These are phyloP conservation scores for Acinonyx jubatus DNA, from an alignment of 2,113 vertebrate species.

Conservation along the genomic window DNA sequence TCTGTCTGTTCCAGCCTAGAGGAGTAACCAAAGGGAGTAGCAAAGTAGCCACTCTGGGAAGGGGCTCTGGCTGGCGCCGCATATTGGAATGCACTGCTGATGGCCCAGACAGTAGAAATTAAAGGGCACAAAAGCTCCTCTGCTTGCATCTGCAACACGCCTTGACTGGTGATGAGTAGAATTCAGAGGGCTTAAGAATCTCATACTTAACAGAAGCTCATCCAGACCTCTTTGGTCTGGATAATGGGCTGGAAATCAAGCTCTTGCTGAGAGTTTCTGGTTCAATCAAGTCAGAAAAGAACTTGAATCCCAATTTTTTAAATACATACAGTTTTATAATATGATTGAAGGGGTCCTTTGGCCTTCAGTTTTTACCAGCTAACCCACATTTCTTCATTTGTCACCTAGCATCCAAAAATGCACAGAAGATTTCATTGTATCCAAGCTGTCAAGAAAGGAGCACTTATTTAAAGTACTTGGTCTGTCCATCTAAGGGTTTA, in stretches of 20 bases:
- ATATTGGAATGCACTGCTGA: background rate
- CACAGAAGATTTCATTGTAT: slow-evolving; percentile 41
- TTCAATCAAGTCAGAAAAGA: slow-evolving; percentile 78
- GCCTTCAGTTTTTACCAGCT: slow-evolving; percentile 42
- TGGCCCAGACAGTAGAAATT: slow-evolving; percentile 15
- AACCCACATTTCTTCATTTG: background rate
- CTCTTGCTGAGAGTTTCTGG: slow-evolving; percentile 70
- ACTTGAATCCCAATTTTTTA: slow-evolving; percentile 51
- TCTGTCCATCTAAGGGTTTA: background rate
- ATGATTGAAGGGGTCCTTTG: slow-evolving; percentile 60
- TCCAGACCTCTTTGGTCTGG: slow-evolving; percentile 46
- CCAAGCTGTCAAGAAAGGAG: background rate
- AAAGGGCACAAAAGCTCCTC: slow-evolving; percentile 27
- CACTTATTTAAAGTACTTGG: slow-evolving; percentile 12
- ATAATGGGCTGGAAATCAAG: slow-evolving; percentile 70
- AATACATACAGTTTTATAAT: slow-evolving; percentile 53
- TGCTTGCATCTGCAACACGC: background rate
- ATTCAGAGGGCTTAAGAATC: slow-evolving; percentile 43
- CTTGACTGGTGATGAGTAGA: slow-evolving; percentile 60
- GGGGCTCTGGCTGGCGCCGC: rapidly evolving
- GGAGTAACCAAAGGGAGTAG: background rate
- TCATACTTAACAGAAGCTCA: slow-evolving; percentile 58
- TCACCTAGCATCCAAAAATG: background rate
- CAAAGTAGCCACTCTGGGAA: background rate
- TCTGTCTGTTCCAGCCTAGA: background rate